Evolutionary conservation across 2,113 vertebrate genomes (phyloP).

Genomic region (Antechinus flavipes): DNA sequence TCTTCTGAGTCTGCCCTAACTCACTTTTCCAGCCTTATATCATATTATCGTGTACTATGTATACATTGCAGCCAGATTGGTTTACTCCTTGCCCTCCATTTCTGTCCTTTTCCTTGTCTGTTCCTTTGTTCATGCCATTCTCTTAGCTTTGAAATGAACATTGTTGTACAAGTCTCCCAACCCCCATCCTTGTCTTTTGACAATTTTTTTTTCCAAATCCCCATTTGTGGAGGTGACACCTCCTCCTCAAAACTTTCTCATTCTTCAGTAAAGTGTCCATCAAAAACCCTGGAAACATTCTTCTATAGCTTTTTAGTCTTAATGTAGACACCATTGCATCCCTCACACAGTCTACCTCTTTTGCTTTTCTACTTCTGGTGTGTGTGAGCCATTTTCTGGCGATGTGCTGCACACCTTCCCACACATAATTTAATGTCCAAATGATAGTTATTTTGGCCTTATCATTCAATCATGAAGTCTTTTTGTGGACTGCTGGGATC

Average conservation of each 20-base stretch:
- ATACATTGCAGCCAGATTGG: background rate
- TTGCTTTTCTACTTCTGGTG: background rate
- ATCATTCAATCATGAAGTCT: background rate
- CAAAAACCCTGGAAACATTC: background rate
- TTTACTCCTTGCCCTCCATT: background rate
- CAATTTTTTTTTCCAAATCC: background rate
- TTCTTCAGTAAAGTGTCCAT: background rate
- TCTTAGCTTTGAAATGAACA: background rate
- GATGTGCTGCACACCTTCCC: background rate
- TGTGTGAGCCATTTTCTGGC: background rate
- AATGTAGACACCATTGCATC: background rate
- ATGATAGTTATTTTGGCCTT: background rate
- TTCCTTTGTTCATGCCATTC: background rate
- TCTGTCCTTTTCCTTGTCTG: background rate
- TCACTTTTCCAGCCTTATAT: background rate
- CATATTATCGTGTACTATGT: background rate
- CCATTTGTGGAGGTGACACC: background rate
- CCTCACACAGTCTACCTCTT: background rate
- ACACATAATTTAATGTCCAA: background rate
- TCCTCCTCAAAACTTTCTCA: background rate
- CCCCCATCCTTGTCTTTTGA: background rate
- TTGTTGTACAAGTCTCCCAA: background rate
- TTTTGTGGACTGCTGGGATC: background rate
- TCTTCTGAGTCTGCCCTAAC: background rate
- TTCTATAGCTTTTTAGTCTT: background rate